Conservation (phyloP, 2,113 vertebrate species). For the Oxyruncus cristatus region DNA sequence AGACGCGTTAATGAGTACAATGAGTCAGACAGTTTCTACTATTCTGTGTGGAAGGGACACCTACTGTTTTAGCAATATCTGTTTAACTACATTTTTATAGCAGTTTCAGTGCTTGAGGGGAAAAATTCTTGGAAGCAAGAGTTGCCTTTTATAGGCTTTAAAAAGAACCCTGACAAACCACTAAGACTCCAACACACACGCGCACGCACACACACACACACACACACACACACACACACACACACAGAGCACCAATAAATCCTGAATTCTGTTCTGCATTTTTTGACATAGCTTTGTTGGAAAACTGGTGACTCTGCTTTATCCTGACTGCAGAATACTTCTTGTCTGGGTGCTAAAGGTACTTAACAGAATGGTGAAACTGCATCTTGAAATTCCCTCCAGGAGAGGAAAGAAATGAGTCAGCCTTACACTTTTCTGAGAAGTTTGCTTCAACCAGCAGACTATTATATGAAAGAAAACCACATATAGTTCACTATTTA, state of each 20-base stretch:
- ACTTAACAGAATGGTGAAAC: not conserved
- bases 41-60: not conserved
- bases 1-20: not conserved
- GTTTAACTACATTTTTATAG: not conserved
- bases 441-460: not conserved
- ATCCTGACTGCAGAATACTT: not conserved
- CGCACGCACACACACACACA: not conserved
- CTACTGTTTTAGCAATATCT: not conserved
- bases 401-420: not conserved
- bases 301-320: not conserved
- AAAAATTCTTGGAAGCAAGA: not conserved
- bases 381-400: not conserved
- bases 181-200: no score
- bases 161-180: accelerated
- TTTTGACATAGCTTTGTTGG: not conserved
- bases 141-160: not conserved
- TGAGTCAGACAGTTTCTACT: not conserved
- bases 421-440: not conserved
- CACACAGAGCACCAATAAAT: not conserved
- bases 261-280: not conserved
- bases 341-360: not conserved
- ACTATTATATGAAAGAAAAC: not conserved
- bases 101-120: not conserved
- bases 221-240: not conserved
- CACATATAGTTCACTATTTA: not conserved